phyloP scores from a whole-genome alignment of 2,888 invertebrate genomes.

The Ypsolopha sequella region DNA sequence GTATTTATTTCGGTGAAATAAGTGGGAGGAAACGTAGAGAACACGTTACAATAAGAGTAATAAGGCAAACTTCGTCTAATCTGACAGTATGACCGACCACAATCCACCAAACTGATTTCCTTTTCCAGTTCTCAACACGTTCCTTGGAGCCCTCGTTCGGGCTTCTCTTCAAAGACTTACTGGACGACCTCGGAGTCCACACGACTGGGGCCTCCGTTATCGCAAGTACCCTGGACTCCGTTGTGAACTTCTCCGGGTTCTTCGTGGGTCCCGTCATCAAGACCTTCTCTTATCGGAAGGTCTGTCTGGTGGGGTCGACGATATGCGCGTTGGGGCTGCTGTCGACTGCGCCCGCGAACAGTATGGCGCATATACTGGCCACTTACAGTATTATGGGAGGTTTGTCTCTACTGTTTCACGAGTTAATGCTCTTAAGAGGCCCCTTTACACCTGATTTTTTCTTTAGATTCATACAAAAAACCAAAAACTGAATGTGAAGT shows the following conservation, averaged over 20 bases:
- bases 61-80: no score
- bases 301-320: slow-evolving; percentile 75
- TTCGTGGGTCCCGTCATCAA: slow-evolving; percentile 83
- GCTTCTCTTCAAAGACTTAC: slow-evolving; percentile 80
- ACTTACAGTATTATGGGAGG: slow-evolving; percentile 84
- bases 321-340: slow-evolving; percentile 77
- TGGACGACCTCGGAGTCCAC: slow-evolving; percentile 76
- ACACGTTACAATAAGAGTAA: no score
- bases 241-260: slow-evolving; percentile 83
- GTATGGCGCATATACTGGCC: slow-evolving; percentile 78
- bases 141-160: slow-evolving; percentile 87
- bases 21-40: no score
- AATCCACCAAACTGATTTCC: no score
- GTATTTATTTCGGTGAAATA: no score
- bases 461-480: neutral
- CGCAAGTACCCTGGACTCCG: slow-evolving; percentile 81
- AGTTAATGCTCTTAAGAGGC: no score
- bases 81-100: no score
- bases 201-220: slow-evolving; percentile 83
- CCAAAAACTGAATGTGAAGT: neutral
- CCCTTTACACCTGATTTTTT: no score
- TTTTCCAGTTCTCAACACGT: slow-evolving; percentile 80
- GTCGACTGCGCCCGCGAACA: slow-evolving; percentile 76
- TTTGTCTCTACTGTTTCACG: slow-evolving; percentile 32
- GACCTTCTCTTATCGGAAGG: slow-evolving; percentile 80